phyloP scores from a whole-genome alignment of 2,888 invertebrate genomes.

The Torymus texanus region DNA sequence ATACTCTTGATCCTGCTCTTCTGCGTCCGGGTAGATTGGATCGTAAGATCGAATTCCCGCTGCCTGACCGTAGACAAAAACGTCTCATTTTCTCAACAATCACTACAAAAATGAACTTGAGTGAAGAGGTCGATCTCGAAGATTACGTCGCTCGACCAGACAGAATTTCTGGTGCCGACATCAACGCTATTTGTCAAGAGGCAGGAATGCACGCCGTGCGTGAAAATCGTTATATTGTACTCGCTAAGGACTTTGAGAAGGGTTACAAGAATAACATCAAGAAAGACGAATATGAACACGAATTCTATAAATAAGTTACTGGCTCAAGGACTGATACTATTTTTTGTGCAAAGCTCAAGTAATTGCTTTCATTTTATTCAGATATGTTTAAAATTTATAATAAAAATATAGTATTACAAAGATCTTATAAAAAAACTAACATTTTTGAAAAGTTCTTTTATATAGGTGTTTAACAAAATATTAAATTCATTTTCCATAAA shows the following conservation, averaged over 20 bases:
- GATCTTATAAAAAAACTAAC: conserved; percentile 27
- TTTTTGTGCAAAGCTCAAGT: conserved; percentile 41
- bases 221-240: conserved; percentile 98
- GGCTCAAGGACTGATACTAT: background rate
- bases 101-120: conserved; percentile 96
- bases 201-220: conserved; percentile 99
- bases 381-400: conserved; percentile 50
- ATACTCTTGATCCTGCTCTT: conserved; percentile 98
- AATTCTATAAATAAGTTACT: conserved; percentile 94
- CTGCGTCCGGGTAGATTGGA: conserved; percentile 96
- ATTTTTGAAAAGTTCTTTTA: conserved; percentile 7
- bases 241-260: conserved; percentile 99
- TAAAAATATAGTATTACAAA: conserved; percentile 44
- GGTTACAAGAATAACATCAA: conserved; percentile 99
- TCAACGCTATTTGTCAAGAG: conserved; percentile 99
- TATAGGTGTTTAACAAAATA: conserved; percentile 2
- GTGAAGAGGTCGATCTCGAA: conserved; percentile 98
- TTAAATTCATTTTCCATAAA: conserved; percentile 4
- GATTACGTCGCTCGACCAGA: conserved; percentile 99
- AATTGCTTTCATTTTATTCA: conserved; percentile 46
- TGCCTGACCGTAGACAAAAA: conserved; percentile 94
- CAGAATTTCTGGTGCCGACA: conserved; percentile 98
- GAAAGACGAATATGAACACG: conserved; percentile 99
- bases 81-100: conserved; percentile 98
- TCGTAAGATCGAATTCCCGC: conserved; percentile 98